Conservation (phyloP, 23 tunicate species). For the Trididemnum miniatum region DNA sequence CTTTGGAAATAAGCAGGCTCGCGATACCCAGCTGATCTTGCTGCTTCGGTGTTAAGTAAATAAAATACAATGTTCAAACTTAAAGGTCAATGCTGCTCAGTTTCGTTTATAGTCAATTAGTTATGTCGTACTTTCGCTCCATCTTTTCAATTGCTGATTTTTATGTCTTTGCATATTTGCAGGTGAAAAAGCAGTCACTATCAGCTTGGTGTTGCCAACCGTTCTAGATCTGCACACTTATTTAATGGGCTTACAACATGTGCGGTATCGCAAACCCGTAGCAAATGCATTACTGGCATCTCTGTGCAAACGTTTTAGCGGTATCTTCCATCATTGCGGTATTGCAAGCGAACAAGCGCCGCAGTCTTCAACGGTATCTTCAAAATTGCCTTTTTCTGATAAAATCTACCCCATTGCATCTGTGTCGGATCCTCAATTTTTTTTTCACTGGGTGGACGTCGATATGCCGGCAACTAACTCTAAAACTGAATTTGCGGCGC, state of each 20-base stretch:
- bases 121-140: no score
- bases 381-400: not conserved
- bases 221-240: not conserved
- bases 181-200: not conserved
- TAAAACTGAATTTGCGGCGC: no score
- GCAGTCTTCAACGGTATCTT: not conserved
- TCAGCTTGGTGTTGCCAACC: not conserved
- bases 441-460: not conserved
- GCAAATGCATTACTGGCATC: not conserved
- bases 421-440: not conserved
- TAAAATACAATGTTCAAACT: no score
- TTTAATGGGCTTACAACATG: not conserved
- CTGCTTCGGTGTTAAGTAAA: no score
- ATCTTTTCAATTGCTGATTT: no score
- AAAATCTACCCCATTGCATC: not conserved
- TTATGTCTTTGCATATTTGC: no score
- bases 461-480: not conserved
- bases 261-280: not conserved
- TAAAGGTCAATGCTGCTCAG: no score
- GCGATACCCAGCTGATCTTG: no score
- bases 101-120: no score
- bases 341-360: not conserved
- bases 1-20: no score
- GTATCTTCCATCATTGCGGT: not conserved
- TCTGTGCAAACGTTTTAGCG: not conserved